Evolutionary conservation across 2,888 invertebrate genomes (phyloP).

Genomic region (Bombylius major): DNA sequence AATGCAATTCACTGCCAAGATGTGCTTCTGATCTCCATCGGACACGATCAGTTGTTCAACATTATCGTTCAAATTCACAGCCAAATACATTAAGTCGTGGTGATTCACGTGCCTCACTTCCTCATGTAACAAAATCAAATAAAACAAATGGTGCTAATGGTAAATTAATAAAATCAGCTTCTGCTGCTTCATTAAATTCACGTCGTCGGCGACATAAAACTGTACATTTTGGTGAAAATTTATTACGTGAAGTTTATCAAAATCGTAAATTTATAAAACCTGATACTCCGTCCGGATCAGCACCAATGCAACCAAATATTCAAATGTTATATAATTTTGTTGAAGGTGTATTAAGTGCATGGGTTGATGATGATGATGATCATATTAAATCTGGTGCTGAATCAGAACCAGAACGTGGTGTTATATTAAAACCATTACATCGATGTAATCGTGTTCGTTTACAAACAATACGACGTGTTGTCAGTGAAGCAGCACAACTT

Average conservation of each 20-base stretch:
- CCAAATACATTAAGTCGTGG: slow-evolving; percentile 33
- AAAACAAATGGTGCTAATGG: slow-evolving; percentile 15
- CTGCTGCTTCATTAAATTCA: slow-evolving; percentile 49
- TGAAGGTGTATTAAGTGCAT: slow-evolving; percentile 64
- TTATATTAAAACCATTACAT: slow-evolving; percentile 32
- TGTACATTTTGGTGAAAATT: slow-evolving; percentile 65
- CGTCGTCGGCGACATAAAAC: slow-evolving; percentile 63
- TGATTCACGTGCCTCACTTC: slow-evolving; percentile 30
- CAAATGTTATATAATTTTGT: slow-evolving; percentile 73
- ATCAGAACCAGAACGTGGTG: slow-evolving; percentile 58
- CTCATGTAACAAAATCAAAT: slow-evolving; percentile 17
- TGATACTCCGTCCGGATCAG: slow-evolving; percentile 34
- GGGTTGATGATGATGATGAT: slow-evolving; percentile 52
- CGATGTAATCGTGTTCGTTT: slow-evolving; percentile 49
- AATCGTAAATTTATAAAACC: slow-evolving; percentile 47
- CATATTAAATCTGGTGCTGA: slow-evolving; percentile 60
- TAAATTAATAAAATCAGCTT: slow-evolving; percentile 40
- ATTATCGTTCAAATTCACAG: slow-evolving; percentile 34
- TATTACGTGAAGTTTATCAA: slow-evolving; percentile 59
- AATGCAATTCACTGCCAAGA: slow-evolving; percentile 39
- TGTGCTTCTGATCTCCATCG: slow-evolving; percentile 36
- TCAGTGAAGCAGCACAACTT: slow-evolving; percentile 55
- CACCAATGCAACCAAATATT: slow-evolving; percentile 56
- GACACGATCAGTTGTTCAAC: slow-evolving; percentile 20
- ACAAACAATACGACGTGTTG: slow-evolving; percentile 54